phyloP scores from a whole-genome alignment of 2,113 vertebrate species.

The Rhinopomastus cyanomelas region DNA sequence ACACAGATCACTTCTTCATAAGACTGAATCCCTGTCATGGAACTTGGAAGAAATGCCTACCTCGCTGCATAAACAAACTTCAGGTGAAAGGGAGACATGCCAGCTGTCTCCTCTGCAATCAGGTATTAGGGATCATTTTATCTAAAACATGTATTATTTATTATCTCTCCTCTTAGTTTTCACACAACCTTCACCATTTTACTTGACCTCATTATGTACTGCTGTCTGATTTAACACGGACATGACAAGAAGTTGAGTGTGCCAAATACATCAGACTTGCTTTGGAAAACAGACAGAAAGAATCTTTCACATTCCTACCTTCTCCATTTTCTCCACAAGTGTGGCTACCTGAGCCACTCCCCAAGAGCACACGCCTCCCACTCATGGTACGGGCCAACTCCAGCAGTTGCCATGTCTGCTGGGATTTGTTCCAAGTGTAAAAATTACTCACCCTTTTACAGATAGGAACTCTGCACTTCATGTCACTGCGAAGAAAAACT shows the following conservation, averaged over 20 bases:
- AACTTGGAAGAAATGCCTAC: not conserved
- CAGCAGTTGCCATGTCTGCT: not conserved
- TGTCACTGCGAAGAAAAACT: too few relatives aligned
- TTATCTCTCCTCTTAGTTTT: not conserved
- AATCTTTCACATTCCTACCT: not conserved
- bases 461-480: too few relatives aligned
- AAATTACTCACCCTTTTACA: too few relatives aligned
- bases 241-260: not conserved
- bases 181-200: not conserved
- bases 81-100: not conserved
- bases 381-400: not conserved
- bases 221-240: not conserved
- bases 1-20: not conserved
- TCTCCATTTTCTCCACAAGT: not conserved
- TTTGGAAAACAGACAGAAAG: not conserved
- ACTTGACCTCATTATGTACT: not conserved
- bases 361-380: rapidly evolving
- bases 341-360: not conserved
- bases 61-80: not conserved
- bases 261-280: not conserved
- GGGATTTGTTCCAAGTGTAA: not conserved
- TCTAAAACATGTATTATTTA: not conserved
- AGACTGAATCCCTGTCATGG: not conserved
- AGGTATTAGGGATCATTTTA: not conserved
- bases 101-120: not conserved